Percentiles rank a stretch among this genome's conserved stretches.
Conservation (phyloP, 2,888 invertebrate species). For the Lacanobia oleracea region DNA sequence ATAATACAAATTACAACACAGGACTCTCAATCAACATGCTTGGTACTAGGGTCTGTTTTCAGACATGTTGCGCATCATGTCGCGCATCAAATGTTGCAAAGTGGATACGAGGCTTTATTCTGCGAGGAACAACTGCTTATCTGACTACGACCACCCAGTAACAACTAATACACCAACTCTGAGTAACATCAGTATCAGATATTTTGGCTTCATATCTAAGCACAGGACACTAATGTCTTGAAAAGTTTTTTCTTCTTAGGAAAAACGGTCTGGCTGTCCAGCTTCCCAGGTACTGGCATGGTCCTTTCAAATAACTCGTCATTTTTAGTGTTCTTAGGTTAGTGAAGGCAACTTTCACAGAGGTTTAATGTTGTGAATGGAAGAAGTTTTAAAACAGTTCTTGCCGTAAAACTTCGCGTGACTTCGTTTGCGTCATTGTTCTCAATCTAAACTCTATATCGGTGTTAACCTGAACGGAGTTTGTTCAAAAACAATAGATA, state of each 20-base stretch:
- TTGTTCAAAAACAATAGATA: neutral
- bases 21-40: neutral
- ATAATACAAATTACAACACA: no score
- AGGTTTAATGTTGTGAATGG: neutral
- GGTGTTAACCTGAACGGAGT: neutral
- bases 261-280: neutral
- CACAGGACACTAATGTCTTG: neutral
- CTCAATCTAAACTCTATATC: slow-evolving; percentile 3
- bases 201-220: neutral
- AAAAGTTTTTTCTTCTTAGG: neutral
- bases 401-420: neutral
- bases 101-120: no score
- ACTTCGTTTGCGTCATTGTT: slow-evolving; percentile 19
- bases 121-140: no score
- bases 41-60: no score
- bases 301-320: neutral
- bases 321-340: no score
- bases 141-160: no score
- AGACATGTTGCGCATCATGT: no score
- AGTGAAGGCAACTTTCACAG: neutral
- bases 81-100: no score
- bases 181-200: no score
- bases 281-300: neutral
- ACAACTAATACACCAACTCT: no score
- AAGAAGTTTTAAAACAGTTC: slow-evolving; percentile 3